A percentile compares a stretch with the other conserved stretches of the same genome.
phyloP scores from a whole-genome alignment of 2,888 invertebrate genomes.

The Epicampocera succincta region DNA sequence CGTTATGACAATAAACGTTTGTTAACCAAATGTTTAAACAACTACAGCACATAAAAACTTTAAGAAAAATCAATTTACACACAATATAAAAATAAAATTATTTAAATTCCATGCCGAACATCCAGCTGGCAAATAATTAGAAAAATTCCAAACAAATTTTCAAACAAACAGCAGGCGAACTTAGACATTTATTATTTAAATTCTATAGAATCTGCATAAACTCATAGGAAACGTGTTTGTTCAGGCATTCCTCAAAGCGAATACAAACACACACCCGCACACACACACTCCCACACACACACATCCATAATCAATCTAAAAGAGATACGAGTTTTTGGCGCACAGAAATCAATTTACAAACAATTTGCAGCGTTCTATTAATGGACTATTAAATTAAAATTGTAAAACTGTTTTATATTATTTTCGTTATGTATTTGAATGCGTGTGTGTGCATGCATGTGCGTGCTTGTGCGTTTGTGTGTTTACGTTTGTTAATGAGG shows the following conservation, averaged over 20 bases:
- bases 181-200: too few species aligned
- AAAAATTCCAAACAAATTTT: constrained; percentile 24
- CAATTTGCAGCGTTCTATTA: constrained; percentile 56
- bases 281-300: not conserved
- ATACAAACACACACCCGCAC: not conserved
- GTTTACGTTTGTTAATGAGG: constrained; percentile 1
- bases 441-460: not conserved
- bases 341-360: constrained; percentile 50
- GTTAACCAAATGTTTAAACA: not conserved
- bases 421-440: not conserved
- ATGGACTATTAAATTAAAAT: constrained; percentile 61
- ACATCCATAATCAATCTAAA: too few species aligned
- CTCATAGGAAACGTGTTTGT: not conserved
- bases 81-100: not conserved
- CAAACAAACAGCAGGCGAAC: not conserved
- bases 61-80: constrained; percentile 26
- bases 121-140: constrained; percentile 35
- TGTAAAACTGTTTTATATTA: constrained; percentile 29
- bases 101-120: constrained; percentile 40
- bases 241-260: not conserved
- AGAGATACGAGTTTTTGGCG: too few species aligned
- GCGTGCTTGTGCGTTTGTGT: not conserved
- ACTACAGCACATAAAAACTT: not conserved
- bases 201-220: too few species aligned
- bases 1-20: constrained; percentile 13